phyloP scores from a whole-genome alignment of 2,888 invertebrate genomes.

The Asteroscopus sphinx region DNA sequence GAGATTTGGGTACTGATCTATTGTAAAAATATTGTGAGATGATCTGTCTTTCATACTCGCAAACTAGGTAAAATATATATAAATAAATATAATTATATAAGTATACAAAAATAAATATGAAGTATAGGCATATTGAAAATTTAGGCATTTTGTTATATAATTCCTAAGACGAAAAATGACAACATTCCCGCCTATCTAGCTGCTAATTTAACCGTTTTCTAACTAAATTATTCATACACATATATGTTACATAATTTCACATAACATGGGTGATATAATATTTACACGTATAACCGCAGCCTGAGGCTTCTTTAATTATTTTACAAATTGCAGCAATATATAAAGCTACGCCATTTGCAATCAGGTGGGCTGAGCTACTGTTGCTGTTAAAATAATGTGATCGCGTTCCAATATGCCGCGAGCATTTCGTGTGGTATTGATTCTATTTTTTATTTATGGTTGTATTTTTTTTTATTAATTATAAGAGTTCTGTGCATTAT shows the following conservation, averaged over 20 bases:
- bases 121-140: not conserved
- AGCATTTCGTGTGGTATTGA: conserved; percentile 28
- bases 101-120: no score
- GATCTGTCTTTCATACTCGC: no score
- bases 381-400: conserved; percentile 45
- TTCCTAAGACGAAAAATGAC: no score
- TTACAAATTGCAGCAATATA: conserved; percentile 48
- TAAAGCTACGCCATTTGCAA: conserved; percentile 40
- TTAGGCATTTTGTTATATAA: not conserved
- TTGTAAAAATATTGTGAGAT: not conserved
- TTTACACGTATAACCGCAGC: conserved; percentile 25
- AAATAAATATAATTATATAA: no score
- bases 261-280: conserved; percentile 41
- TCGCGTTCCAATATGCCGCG: conserved; percentile 36
- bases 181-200: not conserved
- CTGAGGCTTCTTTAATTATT: conserved; percentile 52
- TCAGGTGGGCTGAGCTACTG: conserved; percentile 37
- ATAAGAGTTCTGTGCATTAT: conserved; percentile 11
- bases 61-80: no score
- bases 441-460: conserved; percentile 16
- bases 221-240: conserved; percentile 31
- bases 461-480: no score
- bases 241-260: conserved; percentile 42
- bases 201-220: conserved; percentile 22
- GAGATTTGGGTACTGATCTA: not conserved